phyloP scores from a whole-genome alignment of 2,888 invertebrate species.

The Antheraea yamamai region DNA sequence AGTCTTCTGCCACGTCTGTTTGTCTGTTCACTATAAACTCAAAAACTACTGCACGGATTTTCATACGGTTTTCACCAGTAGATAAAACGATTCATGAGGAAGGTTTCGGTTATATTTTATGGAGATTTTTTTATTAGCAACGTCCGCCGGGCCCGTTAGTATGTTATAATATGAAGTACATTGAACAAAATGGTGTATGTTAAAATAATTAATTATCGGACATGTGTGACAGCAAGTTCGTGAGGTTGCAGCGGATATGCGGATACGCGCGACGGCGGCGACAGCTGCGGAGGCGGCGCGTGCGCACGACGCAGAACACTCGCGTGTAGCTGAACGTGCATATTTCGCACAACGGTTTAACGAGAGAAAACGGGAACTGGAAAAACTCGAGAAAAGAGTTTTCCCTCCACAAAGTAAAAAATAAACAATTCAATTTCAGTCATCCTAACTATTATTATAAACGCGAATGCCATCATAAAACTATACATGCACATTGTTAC shows the following conservation, averaged over 20 bases:
- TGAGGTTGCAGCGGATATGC: slow-evolving; percentile 87
- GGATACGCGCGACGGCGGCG: slow-evolving; percentile 85
- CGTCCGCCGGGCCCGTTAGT: no score
- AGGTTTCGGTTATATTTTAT: no score
- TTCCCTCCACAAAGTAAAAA: slow-evolving; percentile 81
- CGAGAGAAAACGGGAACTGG: slow-evolving; percentile 87
- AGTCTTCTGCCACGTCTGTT: no score
- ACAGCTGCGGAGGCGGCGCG: slow-evolving; percentile 87
- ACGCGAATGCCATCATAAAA: no score
- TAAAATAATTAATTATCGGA: not conserved
- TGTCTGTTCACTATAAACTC: no score
- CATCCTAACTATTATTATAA: no score
- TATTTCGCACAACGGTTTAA: slow-evolving; percentile 87
- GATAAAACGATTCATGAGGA: no score
- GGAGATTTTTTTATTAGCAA: no score
- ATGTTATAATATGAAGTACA: not conserved
- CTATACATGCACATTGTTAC: no score
- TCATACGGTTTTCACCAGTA: no score
- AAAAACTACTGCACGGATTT: no score
- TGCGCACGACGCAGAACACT: slow-evolving; percentile 85
- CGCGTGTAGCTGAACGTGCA: slow-evolving; percentile 83
- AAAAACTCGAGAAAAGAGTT: slow-evolving; percentile 89
- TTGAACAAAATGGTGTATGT: not conserved
- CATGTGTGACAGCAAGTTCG: slow-evolving; percentile 81
- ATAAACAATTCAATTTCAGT: not conserved